These are phyloP conservation scores for Streptopelia turtur DNA, from an alignment of 2,797 vertebrate genomes.

Conservation along the genomic window DNA sequence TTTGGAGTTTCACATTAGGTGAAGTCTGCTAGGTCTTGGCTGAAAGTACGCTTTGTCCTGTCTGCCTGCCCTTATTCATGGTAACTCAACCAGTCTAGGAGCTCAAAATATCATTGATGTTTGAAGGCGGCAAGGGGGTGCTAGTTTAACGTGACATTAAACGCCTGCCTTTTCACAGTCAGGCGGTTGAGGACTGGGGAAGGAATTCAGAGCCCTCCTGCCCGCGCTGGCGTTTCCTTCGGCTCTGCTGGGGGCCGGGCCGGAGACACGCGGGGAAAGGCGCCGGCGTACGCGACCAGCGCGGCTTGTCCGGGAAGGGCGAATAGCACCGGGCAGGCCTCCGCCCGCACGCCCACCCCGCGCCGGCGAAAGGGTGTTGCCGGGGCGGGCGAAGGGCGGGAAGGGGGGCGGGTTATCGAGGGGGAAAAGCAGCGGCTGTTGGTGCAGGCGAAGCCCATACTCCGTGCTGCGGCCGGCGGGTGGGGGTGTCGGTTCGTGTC, in stretches of 20 bases:
- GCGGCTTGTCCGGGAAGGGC: no score
- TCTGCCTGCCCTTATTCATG: fast-evolving
- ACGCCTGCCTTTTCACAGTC: not conserved
- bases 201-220: no score
- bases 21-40: fast-evolving
- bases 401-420: not conserved
- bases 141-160: fast-evolving
- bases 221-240: fast-evolving
- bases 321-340: no score
- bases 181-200: not conserved
- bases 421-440: not conserved
- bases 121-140: fast-evolving
- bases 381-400: constrained; percentile 52
- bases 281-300: no score
- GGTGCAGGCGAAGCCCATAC: not conserved
- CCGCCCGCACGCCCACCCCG: not conserved
- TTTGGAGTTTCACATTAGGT: not conserved
- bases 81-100: not conserved
- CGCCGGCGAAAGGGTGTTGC: not conserved
- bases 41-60: fast-evolving
- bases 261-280: not conserved
- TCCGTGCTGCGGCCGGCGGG: no score
- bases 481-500: not conserved
- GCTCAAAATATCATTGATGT: fast-evolving
- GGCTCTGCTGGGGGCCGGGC: no score